Percentiles rank a stretch among this genome's conserved stretches.
phyloP scores from a whole-genome alignment of 1,140 invertebrate genomes.

The Phortica variegata region DNA sequence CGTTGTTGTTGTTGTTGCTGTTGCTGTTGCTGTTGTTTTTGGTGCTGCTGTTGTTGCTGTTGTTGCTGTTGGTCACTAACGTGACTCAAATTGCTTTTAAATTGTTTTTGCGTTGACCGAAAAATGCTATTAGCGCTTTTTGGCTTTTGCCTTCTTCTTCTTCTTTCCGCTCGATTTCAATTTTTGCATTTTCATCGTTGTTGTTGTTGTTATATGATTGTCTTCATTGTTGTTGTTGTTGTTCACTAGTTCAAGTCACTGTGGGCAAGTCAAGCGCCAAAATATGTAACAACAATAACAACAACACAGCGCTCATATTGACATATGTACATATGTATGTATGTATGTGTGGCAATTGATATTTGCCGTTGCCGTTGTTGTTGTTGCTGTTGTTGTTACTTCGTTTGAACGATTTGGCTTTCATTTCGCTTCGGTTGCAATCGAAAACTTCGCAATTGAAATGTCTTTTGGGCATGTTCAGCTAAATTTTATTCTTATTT shows the following conservation, averaged over 20 bases:
- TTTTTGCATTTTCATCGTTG: not conserved
- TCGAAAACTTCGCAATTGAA: slow-evolving; percentile 31
- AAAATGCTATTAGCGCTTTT: slow-evolving; percentile 24
- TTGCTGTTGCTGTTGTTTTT: too few species aligned
- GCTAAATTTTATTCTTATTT: slow-evolving; percentile 24
- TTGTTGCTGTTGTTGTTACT: slow-evolving; percentile 7
- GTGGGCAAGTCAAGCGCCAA: too few species aligned
- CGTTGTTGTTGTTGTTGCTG: too few species aligned
- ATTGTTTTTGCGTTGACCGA: slow-evolving; percentile 37
- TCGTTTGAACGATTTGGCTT: not conserved
- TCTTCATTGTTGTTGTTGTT: slow-evolving; percentile 3
- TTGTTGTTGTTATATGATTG: not conserved
- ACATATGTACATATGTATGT: too few species aligned
- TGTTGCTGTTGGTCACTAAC: slow-evolving; percentile 9
- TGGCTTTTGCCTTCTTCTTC: not conserved
- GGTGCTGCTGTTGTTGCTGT: not conserved
- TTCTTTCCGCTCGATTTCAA: not conserved
- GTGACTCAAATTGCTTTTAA: slow-evolving; percentile 51
- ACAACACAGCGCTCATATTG: too few species aligned
- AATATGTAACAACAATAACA: slow-evolving; percentile 7
- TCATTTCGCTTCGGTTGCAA: not conserved
- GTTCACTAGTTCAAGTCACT: too few species aligned
- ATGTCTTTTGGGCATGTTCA: slow-evolving; percentile 28
- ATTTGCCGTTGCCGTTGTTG: slow-evolving; percentile 8
- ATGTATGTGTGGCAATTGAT: too few species aligned